Base-by-base conservation (phyloP, 2,888 invertebrate genomes). In the Trachelus tabidus region DNA sequence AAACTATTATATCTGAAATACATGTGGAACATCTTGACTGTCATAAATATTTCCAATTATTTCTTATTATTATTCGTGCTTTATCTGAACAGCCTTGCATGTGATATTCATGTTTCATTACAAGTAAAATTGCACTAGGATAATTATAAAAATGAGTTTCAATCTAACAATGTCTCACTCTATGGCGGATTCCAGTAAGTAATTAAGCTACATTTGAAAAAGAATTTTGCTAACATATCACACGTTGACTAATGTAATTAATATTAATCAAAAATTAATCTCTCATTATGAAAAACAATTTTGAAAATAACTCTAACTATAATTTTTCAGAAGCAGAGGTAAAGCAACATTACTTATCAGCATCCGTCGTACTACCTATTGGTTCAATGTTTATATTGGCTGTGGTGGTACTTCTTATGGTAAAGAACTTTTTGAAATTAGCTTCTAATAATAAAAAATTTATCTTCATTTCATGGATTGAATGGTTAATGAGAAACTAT, bases 381-480 rank as follows among this genome's bases (percentile, higher is more conserved):
- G 89, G 88, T 30, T 88, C 89, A 34, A 83, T 89, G 79, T 84
- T 89, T 73, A 83, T 89, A 77, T 85, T 89, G 56, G 86, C 85
- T 23, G 40, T 88, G 12, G 83, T 89, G 23, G 79, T 90, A 79
- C 78, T 89, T 35, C 76, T 90, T 6, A 90, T 90, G 90, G 90
- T 90, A 88, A 86, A 68, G 31, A 69, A 56, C 56, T 9, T 56
- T 79, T 73, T 69, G 9, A 73, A 73, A n/a, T 40, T 15, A 68
- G n/a, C 75, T 56, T 56, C 56, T 23, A 56, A 56, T 56, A 56
- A 56, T 23, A 56, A 9, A 56, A 9, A 56, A 23, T 9, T 23
- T 0, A 31, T 33, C 0, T 31, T 31, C 12, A 31, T 71, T 71
- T 33, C 9, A 0, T 71, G 12, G 31, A 31, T 34, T 34, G 71